Evolutionary conservation across 2,888 invertebrate genomes (phyloP), one percentile per base, ranked within the genome.

Genomic region (Psylliodes chrysocephalus): DNA sequence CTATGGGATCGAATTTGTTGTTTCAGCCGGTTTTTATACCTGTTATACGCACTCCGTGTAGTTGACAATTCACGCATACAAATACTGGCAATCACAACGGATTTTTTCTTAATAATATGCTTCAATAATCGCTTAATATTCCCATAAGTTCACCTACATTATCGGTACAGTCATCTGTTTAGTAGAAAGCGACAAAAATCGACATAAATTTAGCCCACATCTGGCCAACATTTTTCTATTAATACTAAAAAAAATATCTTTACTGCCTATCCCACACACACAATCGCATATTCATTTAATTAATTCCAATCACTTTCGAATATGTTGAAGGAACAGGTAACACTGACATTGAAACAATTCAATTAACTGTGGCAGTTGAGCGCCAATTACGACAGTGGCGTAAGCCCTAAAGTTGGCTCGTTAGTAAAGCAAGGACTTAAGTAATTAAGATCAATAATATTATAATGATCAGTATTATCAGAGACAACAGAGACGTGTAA

Each of bases 271-370:
- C 35, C 35, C 6, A 35, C 35, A 35, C 35, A 35, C 35, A 35
- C 12, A 35, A n/a, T 22, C 22, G 2, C 22, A 6, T 22, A 22
- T 6, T 22, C 6, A 22, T 4, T 22, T 35, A 33, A 35, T 35
- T 35, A 35, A 35, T 35, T 35, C 35, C 35, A 14, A 35, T 35
- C 12, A 35, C 51, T 51, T 51, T 51, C 51, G 17, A 51, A 51
- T 35, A n/a, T n/a, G n/a, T 33, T 1, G 10, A 18, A 19, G n/a
- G n/a, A n/a, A 12, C 33, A 33, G 33, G 33, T 49, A 28, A 28
- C 51, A 51, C 33, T 51, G 51, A 51, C 51, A 51, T 51, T 51
- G 51, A 51, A 35, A 35, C 35, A 35, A 35, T 33, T 33, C 33
- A 33, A 33, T 35, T 35, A 35, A 35, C 14, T 1, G 35, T 35